Evolutionary conservation across 2,888 invertebrate species (phyloP).

Genomic region (Bellardia pandia): DNA sequence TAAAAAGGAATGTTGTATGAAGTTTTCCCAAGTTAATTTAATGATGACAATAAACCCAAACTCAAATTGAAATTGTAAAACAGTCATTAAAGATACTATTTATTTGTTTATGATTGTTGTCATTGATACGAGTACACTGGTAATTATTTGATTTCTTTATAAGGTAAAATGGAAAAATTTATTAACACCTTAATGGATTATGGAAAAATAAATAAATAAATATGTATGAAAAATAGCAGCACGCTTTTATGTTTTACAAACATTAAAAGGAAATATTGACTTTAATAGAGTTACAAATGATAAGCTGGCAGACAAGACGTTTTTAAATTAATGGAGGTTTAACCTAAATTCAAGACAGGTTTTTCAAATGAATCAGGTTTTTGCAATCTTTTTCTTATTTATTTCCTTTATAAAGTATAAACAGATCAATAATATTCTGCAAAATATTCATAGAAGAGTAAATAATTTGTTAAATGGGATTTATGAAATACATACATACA

Average conservation of each 20-base stretch:
- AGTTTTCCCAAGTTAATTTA: conserved; percentile 45
- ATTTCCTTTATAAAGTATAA: not conserved
- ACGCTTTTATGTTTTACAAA: conserved; percentile 44
- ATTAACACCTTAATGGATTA: conserved; percentile 46
- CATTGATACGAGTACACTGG: conserved; percentile 34
- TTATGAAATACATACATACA: too few species aligned
- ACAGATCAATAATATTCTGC: not conserved
- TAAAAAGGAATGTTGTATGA: conserved; percentile 9
- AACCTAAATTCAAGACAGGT: conserved; percentile 40
- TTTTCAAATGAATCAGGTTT: not conserved
- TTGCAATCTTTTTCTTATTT: not conserved
- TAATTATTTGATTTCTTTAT: conserved; percentile 50
- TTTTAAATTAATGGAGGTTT: conserved; percentile 27
- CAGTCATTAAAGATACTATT: conserved; percentile 41
- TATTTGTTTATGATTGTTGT: conserved; percentile 33
- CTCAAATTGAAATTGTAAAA: conserved; percentile 50
- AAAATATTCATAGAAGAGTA: not conserved
- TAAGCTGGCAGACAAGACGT: conserved; percentile 25
- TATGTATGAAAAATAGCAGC: conserved; percentile 8
- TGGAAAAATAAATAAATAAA: not conserved
- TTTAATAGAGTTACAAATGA: conserved; percentile 47
- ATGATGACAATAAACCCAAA: conserved; percentile 52
- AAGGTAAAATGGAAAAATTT: conserved; percentile 34
- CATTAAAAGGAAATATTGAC: conserved; percentile 21
- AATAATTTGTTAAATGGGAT: too few species aligned